These are phyloP conservation scores for Bombus huntii DNA, from an alignment of 1,140 invertebrate genomes.

Conservation along the genomic window DNA sequence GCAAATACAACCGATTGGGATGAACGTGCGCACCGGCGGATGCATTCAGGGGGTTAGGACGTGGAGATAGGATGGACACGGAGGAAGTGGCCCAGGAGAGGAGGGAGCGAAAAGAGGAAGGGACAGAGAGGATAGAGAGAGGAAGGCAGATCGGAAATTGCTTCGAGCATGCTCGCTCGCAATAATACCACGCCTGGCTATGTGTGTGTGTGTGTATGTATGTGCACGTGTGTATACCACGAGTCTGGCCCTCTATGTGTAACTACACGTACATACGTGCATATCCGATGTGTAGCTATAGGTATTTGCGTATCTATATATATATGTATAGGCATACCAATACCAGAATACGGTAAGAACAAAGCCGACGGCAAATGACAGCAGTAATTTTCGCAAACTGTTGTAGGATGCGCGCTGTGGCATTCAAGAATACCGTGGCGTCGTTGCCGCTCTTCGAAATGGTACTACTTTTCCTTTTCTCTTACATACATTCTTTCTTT, in stretches of 20 bases:
- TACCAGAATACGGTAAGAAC: conserved; percentile 55
- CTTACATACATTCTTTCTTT: neutral
- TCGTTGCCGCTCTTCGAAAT: conserved; percentile 11
- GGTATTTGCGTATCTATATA: neutral
- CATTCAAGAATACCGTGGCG: conserved; percentile 44
- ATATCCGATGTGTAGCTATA: neutral
- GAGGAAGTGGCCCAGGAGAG: conserved; percentile 31
- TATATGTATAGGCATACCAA: conserved; percentile 13
- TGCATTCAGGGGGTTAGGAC: conserved; percentile 17
- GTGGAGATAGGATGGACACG: conserved; percentile 35
- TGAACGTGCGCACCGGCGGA: conserved; percentile 46
- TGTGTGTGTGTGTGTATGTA: no score
- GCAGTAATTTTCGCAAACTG: conserved; percentile 71
- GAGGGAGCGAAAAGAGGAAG: conserved; percentile 29
- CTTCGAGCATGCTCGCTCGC: conserved; percentile 66
- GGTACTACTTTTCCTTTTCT: neutral
- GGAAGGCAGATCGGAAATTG: conserved; percentile 68
- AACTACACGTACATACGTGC: no score
- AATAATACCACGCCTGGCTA: conserved; percentile 38
- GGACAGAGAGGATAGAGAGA: conserved; percentile 33
- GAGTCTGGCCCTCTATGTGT: neutral
- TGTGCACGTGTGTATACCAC: no score
- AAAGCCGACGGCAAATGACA: conserved; percentile 70
- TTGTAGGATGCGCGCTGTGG: conserved; percentile 64
- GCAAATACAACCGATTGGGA: conserved; percentile 63